A percentile compares a stretch with the other conserved stretches of the same genome.
Conservation (phyloP, 2,113 vertebrate species). For the Tetraodon nigroviridis region DNA sequence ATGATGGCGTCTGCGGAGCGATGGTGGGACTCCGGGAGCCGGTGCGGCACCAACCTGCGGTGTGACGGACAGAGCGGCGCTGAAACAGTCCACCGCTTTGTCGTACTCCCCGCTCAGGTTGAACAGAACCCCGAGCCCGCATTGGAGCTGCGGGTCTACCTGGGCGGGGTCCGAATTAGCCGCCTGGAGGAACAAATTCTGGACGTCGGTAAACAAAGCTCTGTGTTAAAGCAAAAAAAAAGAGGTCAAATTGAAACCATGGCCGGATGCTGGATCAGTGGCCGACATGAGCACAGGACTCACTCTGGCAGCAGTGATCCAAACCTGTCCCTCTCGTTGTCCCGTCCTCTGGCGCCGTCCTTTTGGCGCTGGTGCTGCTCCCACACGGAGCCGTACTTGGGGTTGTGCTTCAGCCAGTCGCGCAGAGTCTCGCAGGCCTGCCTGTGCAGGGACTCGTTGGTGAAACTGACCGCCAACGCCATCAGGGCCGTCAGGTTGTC, state of each 20-base stretch:
- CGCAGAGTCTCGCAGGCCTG: constrained; percentile 93
- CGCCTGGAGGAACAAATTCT: constrained; percentile 87
- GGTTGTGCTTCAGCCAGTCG: constrained; percentile 90
- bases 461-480: constrained; percentile 96
- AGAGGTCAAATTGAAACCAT: not conserved
- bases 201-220: constrained; percentile 88
- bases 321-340: constrained; percentile 78
- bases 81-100: constrained; percentile 98
- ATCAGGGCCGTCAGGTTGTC: constrained; percentile 93
- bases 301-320: constrained; percentile 91
- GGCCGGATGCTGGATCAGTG: too few species aligned
- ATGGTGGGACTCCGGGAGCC: not conserved
- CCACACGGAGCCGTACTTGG: constrained; percentile 81
- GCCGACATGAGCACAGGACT: constrained; percentile 55
- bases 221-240: constrained; percentile 56
- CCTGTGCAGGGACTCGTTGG: constrained; percentile 94
- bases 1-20: too few species aligned
- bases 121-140: constrained; percentile 94
- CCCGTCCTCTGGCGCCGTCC: constrained; percentile 48
- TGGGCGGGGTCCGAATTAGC: constrained; percentile 81
- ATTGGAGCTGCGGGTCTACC: constrained; percentile 95
- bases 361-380: constrained; percentile 54
- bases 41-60: constrained; percentile 78
- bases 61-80: constrained; percentile 85
- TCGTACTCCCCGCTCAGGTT: constrained; percentile 96